phyloP scores from a whole-genome alignment of 2,888 invertebrate species.

The Xylota sylvarum region DNA sequence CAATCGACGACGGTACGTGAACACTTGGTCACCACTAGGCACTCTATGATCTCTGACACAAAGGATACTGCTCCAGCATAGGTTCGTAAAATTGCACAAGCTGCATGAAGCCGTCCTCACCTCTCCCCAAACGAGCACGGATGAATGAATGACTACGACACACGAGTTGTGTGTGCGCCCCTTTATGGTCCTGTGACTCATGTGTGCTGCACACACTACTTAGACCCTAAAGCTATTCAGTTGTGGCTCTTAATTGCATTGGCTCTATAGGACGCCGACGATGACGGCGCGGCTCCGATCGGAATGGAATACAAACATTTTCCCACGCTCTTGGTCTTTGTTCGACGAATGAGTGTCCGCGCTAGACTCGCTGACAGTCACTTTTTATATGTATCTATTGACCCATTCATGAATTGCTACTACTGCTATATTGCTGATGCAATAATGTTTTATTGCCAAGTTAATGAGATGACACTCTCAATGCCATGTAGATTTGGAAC shows the following conservation, averaged over 20 bases:
- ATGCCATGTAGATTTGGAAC: constrained; percentile 57
- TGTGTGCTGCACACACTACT: constrained; percentile 47
- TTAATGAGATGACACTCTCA: constrained; percentile 66
- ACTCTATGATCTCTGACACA: constrained; percentile 72
- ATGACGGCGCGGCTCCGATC: constrained; percentile 21
- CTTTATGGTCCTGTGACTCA: constrained; percentile 68
- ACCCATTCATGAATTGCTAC: constrained; percentile 53
- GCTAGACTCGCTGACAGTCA: constrained; percentile 59
- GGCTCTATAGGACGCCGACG: constrained; percentile 15
- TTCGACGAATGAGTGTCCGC: constrained; percentile 56
- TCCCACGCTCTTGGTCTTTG: constrained; percentile 74
- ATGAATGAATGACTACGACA: constrained; percentile 63
- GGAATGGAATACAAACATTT: constrained; percentile 54
- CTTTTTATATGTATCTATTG: constrained; percentile 65
- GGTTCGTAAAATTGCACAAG: constrained; percentile 61
- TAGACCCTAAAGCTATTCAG: constrained; percentile 58
- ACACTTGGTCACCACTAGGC: constrained; percentile 67
- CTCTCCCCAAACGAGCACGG: not conserved
- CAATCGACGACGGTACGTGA: constrained; percentile 26
- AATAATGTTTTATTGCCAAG: constrained; percentile 65
- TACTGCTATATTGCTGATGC: constrained; percentile 41
- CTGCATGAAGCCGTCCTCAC: constrained; percentile 7
- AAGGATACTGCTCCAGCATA: constrained; percentile 55
- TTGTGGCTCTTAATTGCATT: constrained; percentile 58
- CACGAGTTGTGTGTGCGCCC: constrained; percentile 30